A percentile compares a stretch with the other conserved stretches of the same genome.
Conservation (phyloP, 1,140 invertebrate species). For the Caerostris extrusa region DNA sequence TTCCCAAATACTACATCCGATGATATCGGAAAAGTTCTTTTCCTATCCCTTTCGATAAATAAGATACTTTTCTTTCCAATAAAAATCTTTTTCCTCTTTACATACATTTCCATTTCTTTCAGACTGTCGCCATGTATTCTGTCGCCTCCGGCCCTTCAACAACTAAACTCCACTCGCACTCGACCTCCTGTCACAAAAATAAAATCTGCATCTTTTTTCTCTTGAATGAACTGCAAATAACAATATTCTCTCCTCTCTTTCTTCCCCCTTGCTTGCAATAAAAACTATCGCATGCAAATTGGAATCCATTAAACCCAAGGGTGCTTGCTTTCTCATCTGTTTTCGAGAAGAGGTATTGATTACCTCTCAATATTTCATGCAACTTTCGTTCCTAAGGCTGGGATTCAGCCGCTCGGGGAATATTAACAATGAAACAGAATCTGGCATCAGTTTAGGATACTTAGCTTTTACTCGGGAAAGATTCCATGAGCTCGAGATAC, state of each 20-base stretch:
- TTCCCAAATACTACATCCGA: not conserved
- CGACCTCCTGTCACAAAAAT: not conserved
- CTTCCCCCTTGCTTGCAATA: not conserved
- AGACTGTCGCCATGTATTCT: not conserved
- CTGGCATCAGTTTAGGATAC: not conserved
- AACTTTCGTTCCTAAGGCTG: not conserved
- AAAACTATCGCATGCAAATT: not conserved
- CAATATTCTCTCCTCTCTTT: not conserved
- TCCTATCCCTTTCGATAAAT: not conserved
- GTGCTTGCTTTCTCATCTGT: not conserved
- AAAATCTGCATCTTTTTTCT: not conserved
- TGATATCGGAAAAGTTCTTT: no score
- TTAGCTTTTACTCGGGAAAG: not conserved
- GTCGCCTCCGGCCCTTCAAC: not conserved
- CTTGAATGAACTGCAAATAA: not conserved
- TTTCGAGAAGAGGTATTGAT: not conserved
- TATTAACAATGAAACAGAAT: not conserved
- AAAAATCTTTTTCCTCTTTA: not conserved
- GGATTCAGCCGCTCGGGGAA: not conserved
- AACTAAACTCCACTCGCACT: not conserved
- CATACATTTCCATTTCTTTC: not conserved
- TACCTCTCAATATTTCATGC: conserved; percentile 30
- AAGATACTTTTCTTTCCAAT: not conserved
- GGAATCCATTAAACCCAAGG: not conserved
- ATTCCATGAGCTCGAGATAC: not conserved